Percentiles rank a stretch among this genome's conserved stretches.
phyloP scores from a whole-genome alignment of 2,888 invertebrate species.

The Synergus umbraculus region DNA sequence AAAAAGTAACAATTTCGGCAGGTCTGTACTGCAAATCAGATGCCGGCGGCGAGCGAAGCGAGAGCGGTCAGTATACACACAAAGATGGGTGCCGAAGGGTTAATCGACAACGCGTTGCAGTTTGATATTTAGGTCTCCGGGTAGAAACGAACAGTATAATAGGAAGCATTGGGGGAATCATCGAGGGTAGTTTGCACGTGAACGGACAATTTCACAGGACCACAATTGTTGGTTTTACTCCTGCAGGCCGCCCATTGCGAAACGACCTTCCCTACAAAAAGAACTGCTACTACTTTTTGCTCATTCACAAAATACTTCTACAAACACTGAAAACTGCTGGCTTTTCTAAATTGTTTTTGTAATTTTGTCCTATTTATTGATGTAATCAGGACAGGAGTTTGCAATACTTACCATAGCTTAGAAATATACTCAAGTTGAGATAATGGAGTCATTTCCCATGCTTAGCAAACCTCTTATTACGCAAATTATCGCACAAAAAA shows the following conservation, averaged over 20 bases:
- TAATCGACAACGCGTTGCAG: slow-evolving; percentile 37
- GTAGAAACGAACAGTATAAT: slow-evolving; percentile 33
- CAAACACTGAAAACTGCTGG: not conserved
- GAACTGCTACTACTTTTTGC: slow-evolving; percentile 3
- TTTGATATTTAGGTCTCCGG: slow-evolving; percentile 37
- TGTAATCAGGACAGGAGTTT: not conserved
- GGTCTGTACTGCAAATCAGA: slow-evolving; percentile 29
- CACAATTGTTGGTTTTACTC: slow-evolving; percentile 6
- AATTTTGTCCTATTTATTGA: no score
- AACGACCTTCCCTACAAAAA: slow-evolving; percentile 24
- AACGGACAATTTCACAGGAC: slow-evolving; percentile 16
- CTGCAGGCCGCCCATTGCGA: not conserved
- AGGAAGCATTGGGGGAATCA: slow-evolving; percentile 25
- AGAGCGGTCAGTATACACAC: slow-evolving; percentile 33
- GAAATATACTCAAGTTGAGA: not conserved
- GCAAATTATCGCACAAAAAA: not conserved
- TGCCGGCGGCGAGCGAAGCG: slow-evolving; percentile 38
- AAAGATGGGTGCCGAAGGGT: slow-evolving; percentile 36
- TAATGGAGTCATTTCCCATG: not conserved
- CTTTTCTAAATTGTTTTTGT: not conserved
- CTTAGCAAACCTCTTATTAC: not conserved
- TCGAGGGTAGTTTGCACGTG: slow-evolving; percentile 32
- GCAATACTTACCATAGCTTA: not conserved
- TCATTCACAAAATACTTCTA: not conserved
- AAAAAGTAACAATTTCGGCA: slow-evolving; percentile 12